phyloP scores from a whole-genome alignment of 2,888 invertebrate genomes.

The Drosophila greeni region DNA sequence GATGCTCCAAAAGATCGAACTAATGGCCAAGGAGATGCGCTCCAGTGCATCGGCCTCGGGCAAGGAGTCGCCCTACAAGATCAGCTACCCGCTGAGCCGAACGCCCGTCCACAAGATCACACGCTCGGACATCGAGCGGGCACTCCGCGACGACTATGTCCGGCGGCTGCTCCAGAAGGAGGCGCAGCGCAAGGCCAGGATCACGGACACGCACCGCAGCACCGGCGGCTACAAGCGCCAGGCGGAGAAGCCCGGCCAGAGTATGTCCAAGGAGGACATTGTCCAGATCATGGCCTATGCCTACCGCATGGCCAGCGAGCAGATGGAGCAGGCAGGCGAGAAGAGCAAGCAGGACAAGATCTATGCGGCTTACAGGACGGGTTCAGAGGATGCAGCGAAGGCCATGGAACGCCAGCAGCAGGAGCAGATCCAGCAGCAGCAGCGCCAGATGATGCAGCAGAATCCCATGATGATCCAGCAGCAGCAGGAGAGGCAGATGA shows the following conservation, averaged over 20 bases:
- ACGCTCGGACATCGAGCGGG: constrained; percentile 71
- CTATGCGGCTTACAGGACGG: constrained; percentile 44
- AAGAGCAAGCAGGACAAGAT: constrained; percentile 40
- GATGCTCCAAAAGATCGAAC: constrained; percentile 69
- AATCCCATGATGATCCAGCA: constrained; percentile 14
- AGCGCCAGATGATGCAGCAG: constrained; percentile 7
- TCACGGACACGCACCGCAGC: neutral
- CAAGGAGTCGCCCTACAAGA: constrained; percentile 31
- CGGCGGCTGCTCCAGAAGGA: constrained; percentile 67
- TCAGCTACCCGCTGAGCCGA: constrained; percentile 62
- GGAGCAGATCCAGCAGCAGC: too few species aligned
- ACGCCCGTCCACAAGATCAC: constrained; percentile 75
- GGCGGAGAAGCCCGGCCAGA: constrained; percentile 8
- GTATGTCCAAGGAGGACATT: constrained; percentile 68
- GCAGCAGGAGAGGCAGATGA: constrained; percentile 1
- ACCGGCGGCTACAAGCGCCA: constrained; percentile 57
- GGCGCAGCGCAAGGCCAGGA: constrained; percentile 47
- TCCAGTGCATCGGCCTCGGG: constrained; percentile 44
- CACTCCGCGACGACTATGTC: constrained; percentile 73
- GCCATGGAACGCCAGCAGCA: too few species aligned
- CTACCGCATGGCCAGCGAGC: constrained; percentile 67
- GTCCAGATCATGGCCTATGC: constrained; percentile 71
- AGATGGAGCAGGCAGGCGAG: constrained; percentile 35
- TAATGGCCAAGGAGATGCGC: constrained; percentile 68
- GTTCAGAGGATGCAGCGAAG: neutral